These are phyloP conservation scores for Mormyrus lacerda DNA, from an alignment of 2,113 vertebrate genomes.

Conservation along the genomic window DNA sequence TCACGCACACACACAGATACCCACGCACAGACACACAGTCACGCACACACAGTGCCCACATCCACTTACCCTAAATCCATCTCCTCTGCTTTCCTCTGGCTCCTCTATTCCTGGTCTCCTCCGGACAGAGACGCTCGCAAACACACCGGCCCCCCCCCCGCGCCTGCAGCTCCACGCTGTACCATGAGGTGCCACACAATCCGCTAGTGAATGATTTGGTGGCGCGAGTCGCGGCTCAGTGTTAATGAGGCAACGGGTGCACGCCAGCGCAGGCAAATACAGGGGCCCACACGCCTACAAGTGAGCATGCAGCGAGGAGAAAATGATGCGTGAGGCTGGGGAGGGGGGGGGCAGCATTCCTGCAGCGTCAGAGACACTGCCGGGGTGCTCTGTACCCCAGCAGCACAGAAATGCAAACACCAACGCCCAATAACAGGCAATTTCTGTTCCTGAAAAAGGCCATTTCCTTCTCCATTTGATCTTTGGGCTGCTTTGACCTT, in stretches of 20 bases:
- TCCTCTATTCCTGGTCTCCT: not conserved
- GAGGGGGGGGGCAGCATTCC: not conserved
- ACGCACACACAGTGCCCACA: not conserved
- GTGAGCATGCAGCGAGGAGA: not conserved
- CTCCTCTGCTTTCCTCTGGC: not conserved
- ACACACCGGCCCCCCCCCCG: not conserved
- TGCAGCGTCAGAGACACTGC: not conserved
- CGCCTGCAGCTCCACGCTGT: not conserved
- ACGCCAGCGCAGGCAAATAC: not conserved
- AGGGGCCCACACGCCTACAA: not conserved
- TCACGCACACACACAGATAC: not conserved
- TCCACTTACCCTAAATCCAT: not conserved
- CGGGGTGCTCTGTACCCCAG: not conserved
- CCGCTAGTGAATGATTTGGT: not conserved
- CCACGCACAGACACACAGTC: not conserved
- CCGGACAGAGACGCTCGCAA: not conserved
- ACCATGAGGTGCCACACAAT: not conserved
- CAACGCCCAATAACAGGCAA: not conserved
- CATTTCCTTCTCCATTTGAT: not conserved
- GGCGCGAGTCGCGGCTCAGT: not conserved
- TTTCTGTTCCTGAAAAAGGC: not conserved
- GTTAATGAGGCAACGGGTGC: not conserved
- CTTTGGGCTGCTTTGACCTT: not conserved
- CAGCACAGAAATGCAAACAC: not conserved
- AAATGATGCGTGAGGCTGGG: not conserved